Evolutionary conservation across 2,888 invertebrate species (phyloP), one percentile per base, ranked within the genome.

Genomic region (Chrysolina haemoptera): DNA sequence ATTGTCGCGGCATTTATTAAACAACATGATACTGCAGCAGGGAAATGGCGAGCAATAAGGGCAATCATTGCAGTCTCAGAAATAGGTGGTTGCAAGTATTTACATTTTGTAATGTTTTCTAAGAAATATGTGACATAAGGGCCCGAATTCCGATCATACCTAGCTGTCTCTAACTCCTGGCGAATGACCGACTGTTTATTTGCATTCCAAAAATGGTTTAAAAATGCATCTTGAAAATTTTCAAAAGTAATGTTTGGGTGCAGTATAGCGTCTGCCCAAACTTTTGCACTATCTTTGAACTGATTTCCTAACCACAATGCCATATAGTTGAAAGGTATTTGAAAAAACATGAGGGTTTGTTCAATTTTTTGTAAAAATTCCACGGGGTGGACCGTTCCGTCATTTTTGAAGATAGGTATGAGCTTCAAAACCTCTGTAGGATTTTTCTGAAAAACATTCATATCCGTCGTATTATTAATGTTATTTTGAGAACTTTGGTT

Each of bases 201-300:
- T 16, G 14, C 50, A 16, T 50, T 50, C 50, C 50, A 50, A 50
- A 50, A 50, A n/a, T 50, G 50, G n/a, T 50, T 50, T 14, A 50
- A 50, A 50, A 50, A 50, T 16, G n/a, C 9, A 50, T 9, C 10
- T 50, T 11, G 6, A 2, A 50, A 50, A 50, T 16, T 10, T 18
- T 50, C 18, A 18, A 50, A 50, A 18, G 14, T 16, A 18, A 50
- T 16, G 16, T 18, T 50, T 18, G 20, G 50, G 16, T 18, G n/a
- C 10, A 53, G 16, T 16, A 53, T 18, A 12, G 53, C 53, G 16
- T 53, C 18, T 10, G 18, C 53, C 53, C 53, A 53, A 18, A 53
- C 16, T 53, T 53, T 53, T 16, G 18, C 20, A 16, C 16, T 16
- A 53, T 53, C 16, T 16, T 53, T 53, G 18, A 20, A 53, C 35